Evolutionary conservation across 2,113 vertebrate genomes (phyloP), one percentile per base, ranked within the genome.

Genomic region (Silurus meridionalis): DNA sequence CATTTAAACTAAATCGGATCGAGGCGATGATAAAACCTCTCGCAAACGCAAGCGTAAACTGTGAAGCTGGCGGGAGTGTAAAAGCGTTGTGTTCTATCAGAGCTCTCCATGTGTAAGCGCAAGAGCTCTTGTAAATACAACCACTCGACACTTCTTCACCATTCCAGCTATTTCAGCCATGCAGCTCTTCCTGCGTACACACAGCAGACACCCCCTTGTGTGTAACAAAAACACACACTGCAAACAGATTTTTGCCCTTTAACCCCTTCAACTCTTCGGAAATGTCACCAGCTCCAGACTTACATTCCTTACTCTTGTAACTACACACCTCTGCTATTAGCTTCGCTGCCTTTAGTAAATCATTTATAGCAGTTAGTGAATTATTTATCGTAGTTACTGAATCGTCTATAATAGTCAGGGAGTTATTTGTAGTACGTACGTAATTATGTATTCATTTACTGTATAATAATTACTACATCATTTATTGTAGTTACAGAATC

Each of bases 131-230:
- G 85, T 55, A 52, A 82, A 52, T 80, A 37, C 23, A 25, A 23
- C 58, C 83, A 28, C 55, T 71, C 28, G 57, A 67, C 28, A 53
- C 80, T 21, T 46, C 63, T 75, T 17, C 48, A 83, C 28, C 50
- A 74, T 80, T 21, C 83, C 64, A 60, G 84, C 82, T 72, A 71
- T 79, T 80, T 74, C 25, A 72, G 48, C 80, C 80, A 63, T 50
- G 74, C 17, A 52, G 87, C 52, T 71, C 25, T 50, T 53, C 72
- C 72, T 75, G 50, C 46, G 37, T 57, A 86, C 8, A 52, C 85
- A 86, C 88, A 66, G 48, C 50, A 2, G 53, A 67, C 83, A 46
- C 19, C 61, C 25, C 82, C 13, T 64, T 23, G 50, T 48, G 80
- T 85, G 60, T 53, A 21, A 79, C 74, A 64, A 50, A n/a, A 17